Evolutionary conservation across 2,888 invertebrate genomes (phyloP).

Genomic region (Sinopyrophorus schimmeli): DNA sequence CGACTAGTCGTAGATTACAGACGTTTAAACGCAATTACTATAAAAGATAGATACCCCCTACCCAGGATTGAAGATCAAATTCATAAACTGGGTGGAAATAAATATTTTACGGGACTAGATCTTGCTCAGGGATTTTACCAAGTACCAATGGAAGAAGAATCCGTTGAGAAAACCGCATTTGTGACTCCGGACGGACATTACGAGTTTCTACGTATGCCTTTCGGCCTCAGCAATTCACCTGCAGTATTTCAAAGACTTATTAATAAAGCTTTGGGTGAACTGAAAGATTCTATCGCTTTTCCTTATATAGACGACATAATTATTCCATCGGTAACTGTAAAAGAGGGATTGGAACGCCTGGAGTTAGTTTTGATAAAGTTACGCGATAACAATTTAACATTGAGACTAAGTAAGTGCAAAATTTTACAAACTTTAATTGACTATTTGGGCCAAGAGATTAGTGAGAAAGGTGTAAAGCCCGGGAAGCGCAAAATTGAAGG

Average conservation of each 20-base stretch:
- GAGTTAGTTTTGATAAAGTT: slow-evolving; percentile 19
- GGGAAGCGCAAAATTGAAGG: too few species aligned
- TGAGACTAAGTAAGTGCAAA: slow-evolving; percentile 31
- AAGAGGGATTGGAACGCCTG: slow-evolving; percentile 31
- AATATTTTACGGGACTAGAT: slow-evolving; percentile 39
- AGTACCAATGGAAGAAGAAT: slow-evolving; percentile 39
- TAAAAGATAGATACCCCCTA: slow-evolving; percentile 40
- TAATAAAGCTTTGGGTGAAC: slow-evolving; percentile 33
- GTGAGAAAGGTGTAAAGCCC: slow-evolving; percentile 21
- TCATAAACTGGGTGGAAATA: slow-evolving; percentile 33
- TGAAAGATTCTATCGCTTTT: slow-evolving; percentile 17
- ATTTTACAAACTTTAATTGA: slow-evolving; percentile 29
- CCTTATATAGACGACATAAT: slow-evolving; percentile 37
- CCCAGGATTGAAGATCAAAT: slow-evolving; percentile 41
- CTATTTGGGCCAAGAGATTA: slow-evolving; percentile 34
- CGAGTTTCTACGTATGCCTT: slow-evolving; percentile 42
- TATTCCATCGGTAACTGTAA: slow-evolving; percentile 29
- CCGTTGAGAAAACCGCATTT: slow-evolving; percentile 42
- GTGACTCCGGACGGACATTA: slow-evolving; percentile 42
- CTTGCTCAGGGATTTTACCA: slow-evolving; percentile 40
- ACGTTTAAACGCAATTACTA: slow-evolving; percentile 38
- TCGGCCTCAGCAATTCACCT: slow-evolving; percentile 41
- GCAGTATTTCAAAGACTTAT: slow-evolving; percentile 41
- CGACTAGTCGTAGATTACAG: slow-evolving; percentile 37
- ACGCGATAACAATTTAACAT: slow-evolving; percentile 20